A percentile compares a stretch with the other conserved stretches of the same genome.
Conservation (phyloP, 2,113 vertebrate genomes). For the Cebidichthys violaceus region DNA sequence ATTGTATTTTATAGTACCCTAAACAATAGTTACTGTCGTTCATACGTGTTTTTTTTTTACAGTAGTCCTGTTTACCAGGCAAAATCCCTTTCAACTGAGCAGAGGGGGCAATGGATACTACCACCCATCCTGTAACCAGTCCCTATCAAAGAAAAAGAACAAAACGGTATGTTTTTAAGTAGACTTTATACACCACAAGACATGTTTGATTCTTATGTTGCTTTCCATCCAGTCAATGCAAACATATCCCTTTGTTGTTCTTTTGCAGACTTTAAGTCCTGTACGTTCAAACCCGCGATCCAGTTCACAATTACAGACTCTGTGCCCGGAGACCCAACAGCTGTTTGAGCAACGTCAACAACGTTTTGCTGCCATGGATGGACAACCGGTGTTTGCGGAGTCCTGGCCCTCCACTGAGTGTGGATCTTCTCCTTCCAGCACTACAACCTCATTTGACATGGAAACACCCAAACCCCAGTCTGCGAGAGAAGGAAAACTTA, state of each 20-base stretch:
- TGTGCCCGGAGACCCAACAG: slow-evolving; percentile 33
- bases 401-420: slow-evolving; percentile 84
- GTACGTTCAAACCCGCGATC: slow-evolving; percentile 47
- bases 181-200: background rate
- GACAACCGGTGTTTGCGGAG: slow-evolving; percentile 75
- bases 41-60: slow-evolving; percentile 32
- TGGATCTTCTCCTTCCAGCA: slow-evolving; percentile 58
- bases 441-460: slow-evolving; percentile 27
- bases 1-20: background rate
- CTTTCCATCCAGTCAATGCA: background rate
- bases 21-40: background rate
- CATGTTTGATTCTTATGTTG: background rate
- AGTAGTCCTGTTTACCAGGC: slow-evolving; percentile 77
- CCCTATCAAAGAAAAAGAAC: slow-evolving; percentile 72
- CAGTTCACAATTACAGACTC: slow-evolving; percentile 37
- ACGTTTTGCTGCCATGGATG: slow-evolving; percentile 20
- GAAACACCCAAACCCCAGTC: slow-evolving; percentile 11
- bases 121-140: slow-evolving; percentile 68
- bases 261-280: slow-evolving; percentile 78
- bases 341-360: slow-evolving; percentile 28
- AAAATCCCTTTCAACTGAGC: slow-evolving; percentile 74
- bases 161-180: slow-evolving; percentile 59
- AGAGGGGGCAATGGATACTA: slow-evolving; percentile 63
- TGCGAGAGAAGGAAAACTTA: slow-evolving; percentile 24
- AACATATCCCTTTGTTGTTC: background rate